Evolutionary conservation across 2,888 invertebrate genomes (phyloP).

Genomic region (Chrysolina oricalcia): DNA sequence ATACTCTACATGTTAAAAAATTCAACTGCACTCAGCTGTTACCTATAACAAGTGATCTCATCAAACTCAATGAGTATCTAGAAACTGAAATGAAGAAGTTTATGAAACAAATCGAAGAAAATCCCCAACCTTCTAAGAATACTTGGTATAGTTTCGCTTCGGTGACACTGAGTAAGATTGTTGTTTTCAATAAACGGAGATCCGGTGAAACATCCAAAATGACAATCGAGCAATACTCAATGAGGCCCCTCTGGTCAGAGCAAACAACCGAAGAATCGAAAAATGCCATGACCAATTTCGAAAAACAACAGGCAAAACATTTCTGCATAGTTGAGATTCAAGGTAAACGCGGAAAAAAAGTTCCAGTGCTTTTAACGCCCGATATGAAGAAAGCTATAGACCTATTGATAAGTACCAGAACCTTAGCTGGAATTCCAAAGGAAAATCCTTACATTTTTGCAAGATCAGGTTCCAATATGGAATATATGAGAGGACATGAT

Average conservation of each 20-base stretch:
- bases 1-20: slow-evolving; percentile 46
- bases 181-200: slow-evolving; percentile 52
- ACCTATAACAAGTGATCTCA: slow-evolving; percentile 49
- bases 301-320: slow-evolving; percentile 44
- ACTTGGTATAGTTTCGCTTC: slow-evolving; percentile 11
- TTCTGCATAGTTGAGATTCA: slow-evolving; percentile 42
- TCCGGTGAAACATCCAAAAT: slow-evolving; percentile 47
- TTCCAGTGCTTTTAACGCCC: slow-evolving; percentile 48
- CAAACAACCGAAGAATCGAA: slow-evolving; percentile 46
- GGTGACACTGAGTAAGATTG: slow-evolving; percentile 43
- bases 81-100: too few species aligned
- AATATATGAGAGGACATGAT: slow-evolving; percentile 47
- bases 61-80: slow-evolving; percentile 48
- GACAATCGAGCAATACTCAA: slow-evolving; percentile 44
- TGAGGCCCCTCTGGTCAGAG: slow-evolving; percentile 45
- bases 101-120: too few species aligned
- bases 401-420: slow-evolving; percentile 31
- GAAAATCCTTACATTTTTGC: slow-evolving; percentile 51
- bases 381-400: slow-evolving; percentile 46
- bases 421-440: slow-evolving; percentile 25
- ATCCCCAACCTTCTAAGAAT: background rate
- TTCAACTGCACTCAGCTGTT: slow-evolving; percentile 47
- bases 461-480: slow-evolving; percentile 14
- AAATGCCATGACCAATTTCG: slow-evolving; percentile 43
- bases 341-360: slow-evolving; percentile 46